Percentiles rank a stretch among this genome's conserved stretches.
Conservation (phyloP, 2,797 vertebrate species). For the Gymnothorax reevesii region DNA sequence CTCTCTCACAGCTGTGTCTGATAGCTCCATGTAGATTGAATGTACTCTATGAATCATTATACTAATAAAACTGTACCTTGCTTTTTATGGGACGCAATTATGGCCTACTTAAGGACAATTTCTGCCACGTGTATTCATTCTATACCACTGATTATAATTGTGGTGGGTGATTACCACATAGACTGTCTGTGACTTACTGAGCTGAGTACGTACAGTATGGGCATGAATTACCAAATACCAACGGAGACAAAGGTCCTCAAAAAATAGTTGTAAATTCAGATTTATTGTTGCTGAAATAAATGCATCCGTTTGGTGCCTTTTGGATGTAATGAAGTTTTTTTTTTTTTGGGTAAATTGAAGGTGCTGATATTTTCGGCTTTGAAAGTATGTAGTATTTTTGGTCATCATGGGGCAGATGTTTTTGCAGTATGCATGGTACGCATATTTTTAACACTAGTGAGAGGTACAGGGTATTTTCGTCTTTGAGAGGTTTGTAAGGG, state of each 20-base stretch:
- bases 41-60: background rate
- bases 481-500: background rate
- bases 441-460: background rate
- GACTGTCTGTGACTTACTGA: background rate
- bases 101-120: conserved; percentile 9
- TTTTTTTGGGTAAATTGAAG: background rate
- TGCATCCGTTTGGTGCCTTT: background rate
- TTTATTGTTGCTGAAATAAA: background rate
- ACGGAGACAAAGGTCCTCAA: background rate
- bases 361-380: background rate
- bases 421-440: background rate
- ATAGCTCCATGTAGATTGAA: background rate
- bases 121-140: background rate
- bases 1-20: conserved; percentile 20
- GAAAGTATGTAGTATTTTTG: background rate
- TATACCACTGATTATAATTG: background rate
- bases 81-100: conserved; percentile 6
- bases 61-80: conserved; percentile 15
- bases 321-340: background rate
- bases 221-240: background rate
- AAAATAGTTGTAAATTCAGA: background rate
- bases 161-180: background rate
- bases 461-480: background rate
- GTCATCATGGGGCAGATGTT: background rate
- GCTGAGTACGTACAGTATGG: background rate